Evolutionary conservation across 2,113 vertebrate species (phyloP), one percentile per base, ranked within the genome.

Genomic region (Azemiops feae): DNA sequence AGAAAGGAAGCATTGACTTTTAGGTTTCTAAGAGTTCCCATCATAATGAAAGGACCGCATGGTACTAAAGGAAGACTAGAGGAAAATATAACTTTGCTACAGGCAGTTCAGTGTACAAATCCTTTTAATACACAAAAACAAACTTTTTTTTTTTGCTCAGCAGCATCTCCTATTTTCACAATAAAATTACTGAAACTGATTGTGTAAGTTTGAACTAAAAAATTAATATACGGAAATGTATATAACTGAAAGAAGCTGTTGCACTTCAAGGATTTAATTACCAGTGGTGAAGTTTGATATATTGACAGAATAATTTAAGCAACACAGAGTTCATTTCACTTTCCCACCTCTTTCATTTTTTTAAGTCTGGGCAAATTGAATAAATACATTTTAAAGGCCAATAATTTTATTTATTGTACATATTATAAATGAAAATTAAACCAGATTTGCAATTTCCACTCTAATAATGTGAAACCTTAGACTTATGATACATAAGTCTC

Each of bases 351-450:
- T 89, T 22, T 45, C 43, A 22, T 89, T 60, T 89, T 89, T 52
- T 55, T 16, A 43, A 89, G 6, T 60, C 47, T 85, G 43, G 88
- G 92, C 64, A 94, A 0, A 74, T 88, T 74, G 22, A 87, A 89
- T 88, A 92, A 55, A 50, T n/a, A 3, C 91, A 12, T 2, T 91
- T n/a, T 85, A 34, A 27, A 52, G 91, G n/a, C 4, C 2, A 81
- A 27, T 7, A 54, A 81, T 39, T 23, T 54, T 89, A 92, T 91
- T 89, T 88, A 39, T 74, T 81, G 43, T 93, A 60, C 34, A 47
- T 14, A 39, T n/a, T 89, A 92, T 57, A 87, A 85, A 47, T 55
- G 34, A 34, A 64, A 89, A 89, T 91, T 89, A 85, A 93, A 89
- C 18, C 53, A 58, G 5, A 52, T 89, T 2, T 60, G 47, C 20